Evolutionary conservation across 2,888 invertebrate species (phyloP).

Genomic region (Dysmachus trigonus): DNA sequence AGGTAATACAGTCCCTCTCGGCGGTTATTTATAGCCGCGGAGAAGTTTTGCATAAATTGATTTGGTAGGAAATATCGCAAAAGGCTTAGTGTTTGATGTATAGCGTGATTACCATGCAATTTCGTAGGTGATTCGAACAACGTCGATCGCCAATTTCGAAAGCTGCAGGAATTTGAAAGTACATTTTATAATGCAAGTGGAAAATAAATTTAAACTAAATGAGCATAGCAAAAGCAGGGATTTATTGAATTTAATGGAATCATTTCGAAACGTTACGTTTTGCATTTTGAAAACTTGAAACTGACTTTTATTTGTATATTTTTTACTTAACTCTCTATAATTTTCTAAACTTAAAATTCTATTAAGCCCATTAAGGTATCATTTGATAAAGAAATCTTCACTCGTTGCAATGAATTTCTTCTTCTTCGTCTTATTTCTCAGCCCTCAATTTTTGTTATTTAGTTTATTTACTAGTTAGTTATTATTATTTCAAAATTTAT

Average conservation of each 20-base stretch:
- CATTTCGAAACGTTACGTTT: too few species aligned
- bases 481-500: too few species aligned
- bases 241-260: neutral
- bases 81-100: neutral
- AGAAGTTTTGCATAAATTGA: neutral
- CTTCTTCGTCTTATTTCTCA: too few species aligned
- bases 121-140: neutral
- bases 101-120: neutral
- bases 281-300: too few species aligned
- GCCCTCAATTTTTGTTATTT: too few species aligned
- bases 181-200: neutral
- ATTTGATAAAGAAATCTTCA: too few species aligned
- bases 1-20: neutral
- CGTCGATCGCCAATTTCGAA: neutral
- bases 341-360: too few species aligned
- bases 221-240: neutral
- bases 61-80: neutral
- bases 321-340: too few species aligned
- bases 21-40: neutral
- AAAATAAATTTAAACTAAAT: neutral
- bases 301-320: too few species aligned
- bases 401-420: too few species aligned
- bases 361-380: too few species aligned
- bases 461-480: too few species aligned
- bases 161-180: neutral